Evolutionary conservation across 2,888 invertebrate genomes (phyloP).

Genomic region (Cephus spinipes): DNA sequence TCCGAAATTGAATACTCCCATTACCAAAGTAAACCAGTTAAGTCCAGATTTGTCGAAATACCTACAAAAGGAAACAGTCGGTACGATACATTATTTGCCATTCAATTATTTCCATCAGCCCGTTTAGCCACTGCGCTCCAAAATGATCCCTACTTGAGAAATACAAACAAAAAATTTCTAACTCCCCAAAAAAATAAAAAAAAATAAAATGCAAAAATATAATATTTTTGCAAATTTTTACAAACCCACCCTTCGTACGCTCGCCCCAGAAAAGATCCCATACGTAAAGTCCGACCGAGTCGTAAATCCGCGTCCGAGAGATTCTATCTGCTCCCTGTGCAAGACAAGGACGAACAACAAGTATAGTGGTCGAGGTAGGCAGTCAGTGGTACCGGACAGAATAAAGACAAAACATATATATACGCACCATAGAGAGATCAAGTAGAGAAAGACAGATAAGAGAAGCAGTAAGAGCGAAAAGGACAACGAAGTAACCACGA

Average conservation of each 20-base stretch:
- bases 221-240: too few species aligned
- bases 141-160: background rate
- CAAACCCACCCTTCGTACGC: background rate
- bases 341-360: constrained; percentile 18
- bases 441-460: constrained; percentile 24
- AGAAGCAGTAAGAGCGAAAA: constrained; percentile 25
- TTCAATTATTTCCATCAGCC: background rate
- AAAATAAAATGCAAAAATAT: background rate
- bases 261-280: constrained; percentile 13
- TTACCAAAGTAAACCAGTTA: background rate
- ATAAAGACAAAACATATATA: constrained; percentile 5
- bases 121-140: background rate
- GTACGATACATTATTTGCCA: background rate
- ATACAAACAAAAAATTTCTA: too few species aligned
- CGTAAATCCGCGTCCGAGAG: constrained; percentile 31
- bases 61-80: background rate
- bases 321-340: constrained; percentile 24
- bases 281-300: constrained; percentile 27
- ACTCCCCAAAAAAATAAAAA: background rate
- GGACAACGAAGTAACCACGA: background rate
- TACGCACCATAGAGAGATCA: constrained; percentile 9
- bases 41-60: background rate
- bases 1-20: background rate
- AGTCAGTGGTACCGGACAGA: constrained; percentile 13
- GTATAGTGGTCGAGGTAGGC: constrained; percentile 18